These are phyloP conservation scores for Atta texana DNA, from an alignment of 1,140 invertebrate species.

Conservation along the genomic window DNA sequence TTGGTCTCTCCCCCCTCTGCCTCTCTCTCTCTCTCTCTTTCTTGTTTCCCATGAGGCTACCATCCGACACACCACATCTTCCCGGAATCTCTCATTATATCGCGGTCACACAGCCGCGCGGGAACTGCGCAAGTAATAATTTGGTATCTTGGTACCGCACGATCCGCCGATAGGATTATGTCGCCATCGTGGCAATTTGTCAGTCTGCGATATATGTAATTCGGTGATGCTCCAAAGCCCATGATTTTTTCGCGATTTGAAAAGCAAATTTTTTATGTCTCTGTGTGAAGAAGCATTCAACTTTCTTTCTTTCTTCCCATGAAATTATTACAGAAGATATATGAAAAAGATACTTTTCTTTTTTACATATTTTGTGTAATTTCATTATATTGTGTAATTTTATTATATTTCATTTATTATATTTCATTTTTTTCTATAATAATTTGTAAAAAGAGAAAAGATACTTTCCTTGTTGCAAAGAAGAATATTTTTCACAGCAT, in stretches of 20 bases:
- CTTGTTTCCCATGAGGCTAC: slow-evolving; percentile 35
- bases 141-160: slow-evolving; percentile 24
- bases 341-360: neutral
- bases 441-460: neutral
- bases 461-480: neutral
- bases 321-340: neutral
- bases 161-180: slow-evolving; percentile 60
- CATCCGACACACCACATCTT: slow-evolving; percentile 42
- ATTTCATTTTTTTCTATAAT: too few species aligned
- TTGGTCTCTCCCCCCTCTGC: neutral
- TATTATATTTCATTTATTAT: neutral
- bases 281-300: neutral
- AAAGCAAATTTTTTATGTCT: neutral
- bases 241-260: neutral
- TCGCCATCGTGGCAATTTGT: slow-evolving; percentile 49
- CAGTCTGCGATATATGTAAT: slow-evolving; percentile 50
- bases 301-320: neutral
- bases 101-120: neutral
- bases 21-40: neutral
- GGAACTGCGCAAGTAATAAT: slow-evolving; percentile 62
- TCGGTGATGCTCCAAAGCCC: slow-evolving; percentile 17
- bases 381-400: too few species aligned
- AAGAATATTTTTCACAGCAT: neutral
- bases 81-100: slow-evolving; percentile 66
- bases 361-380: too few species aligned